These are phyloP conservation scores for Pherbina coryleti DNA, from an alignment of 2,888 invertebrate genomes.

Conservation along the genomic window DNA sequence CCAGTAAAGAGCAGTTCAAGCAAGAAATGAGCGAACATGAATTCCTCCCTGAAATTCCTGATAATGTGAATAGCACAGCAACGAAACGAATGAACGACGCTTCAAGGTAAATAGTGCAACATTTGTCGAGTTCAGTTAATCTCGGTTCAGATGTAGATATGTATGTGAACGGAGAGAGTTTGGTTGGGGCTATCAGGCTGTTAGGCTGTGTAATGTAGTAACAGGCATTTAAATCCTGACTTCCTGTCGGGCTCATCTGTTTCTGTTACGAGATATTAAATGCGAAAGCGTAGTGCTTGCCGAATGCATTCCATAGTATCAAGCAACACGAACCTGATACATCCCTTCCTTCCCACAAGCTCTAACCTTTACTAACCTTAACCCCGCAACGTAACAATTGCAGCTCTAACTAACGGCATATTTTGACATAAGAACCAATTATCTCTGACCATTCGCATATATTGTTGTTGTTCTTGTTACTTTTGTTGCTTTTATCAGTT, in stretches of 20 bases:
- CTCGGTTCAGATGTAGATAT: not conserved
- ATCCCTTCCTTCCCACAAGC: too few relatives aligned
- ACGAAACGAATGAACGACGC: not conserved
- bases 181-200: too few relatives aligned
- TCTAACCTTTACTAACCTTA: not conserved
- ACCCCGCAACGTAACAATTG: not conserved
- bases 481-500: not conserved
- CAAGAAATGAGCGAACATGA: too few relatives aligned
- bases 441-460: constrained; percentile 63
- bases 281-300: constrained; percentile 13
- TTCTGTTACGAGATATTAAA: constrained; percentile 42
- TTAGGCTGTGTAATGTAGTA: not conserved
- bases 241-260: constrained; percentile 38
- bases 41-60: not conserved
- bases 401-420: constrained; percentile 21
- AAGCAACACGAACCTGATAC: not conserved
- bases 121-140: not conserved
- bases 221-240: not conserved
- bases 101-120: constrained; percentile 9
- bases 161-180: too few relatives aligned
- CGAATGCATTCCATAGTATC: not conserved
- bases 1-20: too few relatives aligned
- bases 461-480: constrained; percentile 49
- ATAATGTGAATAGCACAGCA: constrained; percentile 11
- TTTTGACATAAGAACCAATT: constrained; percentile 57